Conservation (phyloP, 2,888 invertebrate species). For the Polietes domitor region DNA sequence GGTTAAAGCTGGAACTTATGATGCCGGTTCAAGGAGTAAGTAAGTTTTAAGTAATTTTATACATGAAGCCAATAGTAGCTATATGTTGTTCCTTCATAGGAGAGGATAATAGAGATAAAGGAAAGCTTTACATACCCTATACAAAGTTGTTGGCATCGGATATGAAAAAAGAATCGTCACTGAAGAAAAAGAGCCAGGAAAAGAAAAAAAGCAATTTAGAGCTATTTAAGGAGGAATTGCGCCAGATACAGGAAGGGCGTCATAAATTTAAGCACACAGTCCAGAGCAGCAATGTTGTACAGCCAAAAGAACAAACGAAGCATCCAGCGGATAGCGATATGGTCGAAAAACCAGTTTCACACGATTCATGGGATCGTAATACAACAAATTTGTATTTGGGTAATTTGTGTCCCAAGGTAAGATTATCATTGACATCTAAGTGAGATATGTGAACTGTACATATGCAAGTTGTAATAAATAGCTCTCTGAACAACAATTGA, state of each 20-base stretch:
- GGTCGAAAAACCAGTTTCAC: conserved; percentile 86
- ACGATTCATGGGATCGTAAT: conserved; percentile 97
- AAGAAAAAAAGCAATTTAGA: conserved; percentile 99
- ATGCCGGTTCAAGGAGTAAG: conserved; percentile 95
- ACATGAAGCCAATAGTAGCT: neutral
- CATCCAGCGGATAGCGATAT: conserved; percentile 43
- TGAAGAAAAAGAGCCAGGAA: conserved; percentile 88
- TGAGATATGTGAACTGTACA: too few relatives aligned
- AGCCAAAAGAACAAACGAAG: conserved; percentile 62
- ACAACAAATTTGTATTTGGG: conserved; percentile 99
- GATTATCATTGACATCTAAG: too few relatives aligned
- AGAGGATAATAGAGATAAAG: conserved; percentile 94
- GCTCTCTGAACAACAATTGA: conserved; percentile 97
- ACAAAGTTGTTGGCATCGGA: conserved; percentile 84
- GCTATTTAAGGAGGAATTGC: conserved; percentile 98
- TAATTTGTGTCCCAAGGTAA: conserved; percentile 96
- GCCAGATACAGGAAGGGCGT: conserved; percentile 97
- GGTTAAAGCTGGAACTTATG: conserved; percentile 98
- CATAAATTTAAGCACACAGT: conserved; percentile 91
- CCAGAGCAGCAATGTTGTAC: conserved; percentile 66
- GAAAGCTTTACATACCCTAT: conserved; percentile 95
- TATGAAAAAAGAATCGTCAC: conserved; percentile 84
- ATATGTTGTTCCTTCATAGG: conserved; percentile 81
- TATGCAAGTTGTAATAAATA: conserved; percentile 80
- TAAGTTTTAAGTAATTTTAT: conserved; percentile 78